Evolutionary conservation across 2,113 vertebrate genomes (phyloP).

Genomic region (Oreotrochilus melanogaster): DNA sequence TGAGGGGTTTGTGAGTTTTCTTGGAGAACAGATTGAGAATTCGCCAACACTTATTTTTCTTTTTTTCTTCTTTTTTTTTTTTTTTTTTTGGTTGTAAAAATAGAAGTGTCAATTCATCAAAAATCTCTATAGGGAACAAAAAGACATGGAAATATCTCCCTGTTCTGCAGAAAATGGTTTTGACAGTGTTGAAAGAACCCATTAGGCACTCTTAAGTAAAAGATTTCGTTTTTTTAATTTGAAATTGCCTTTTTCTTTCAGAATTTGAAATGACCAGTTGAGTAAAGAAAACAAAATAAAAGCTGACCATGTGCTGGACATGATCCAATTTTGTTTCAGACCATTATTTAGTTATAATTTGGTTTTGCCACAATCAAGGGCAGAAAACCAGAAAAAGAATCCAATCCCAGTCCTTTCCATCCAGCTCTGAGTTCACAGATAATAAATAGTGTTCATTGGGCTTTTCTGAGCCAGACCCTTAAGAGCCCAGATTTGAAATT

Average conservation of each 20-base stretch:
- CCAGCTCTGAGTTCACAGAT: not conserved
- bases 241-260: not conserved
- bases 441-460: not conserved
- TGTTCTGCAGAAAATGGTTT: not conserved
- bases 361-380: not conserved
- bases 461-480: not conserved
- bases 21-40: constrained; percentile 26
- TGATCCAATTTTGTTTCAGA: not conserved
- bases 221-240: not conserved
- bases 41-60: not conserved
- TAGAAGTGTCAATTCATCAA: constrained; percentile 33
- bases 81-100: not conserved
- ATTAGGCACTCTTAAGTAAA: not conserved
- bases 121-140: not conserved
- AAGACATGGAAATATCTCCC: not conserved
- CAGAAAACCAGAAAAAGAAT: not conserved
- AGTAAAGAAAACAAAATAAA: not conserved
- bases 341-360: not conserved
- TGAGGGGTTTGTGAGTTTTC: not conserved
- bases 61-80: not conserved
- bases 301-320: not conserved
- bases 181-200: not conserved
- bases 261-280: not conserved
- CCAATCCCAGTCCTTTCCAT: not conserved
- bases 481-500: not conserved